These are phyloP conservation scores for Wiebesia pumilae DNA, from an alignment of 1,140 invertebrate genomes.

Conservation along the genomic window DNA sequence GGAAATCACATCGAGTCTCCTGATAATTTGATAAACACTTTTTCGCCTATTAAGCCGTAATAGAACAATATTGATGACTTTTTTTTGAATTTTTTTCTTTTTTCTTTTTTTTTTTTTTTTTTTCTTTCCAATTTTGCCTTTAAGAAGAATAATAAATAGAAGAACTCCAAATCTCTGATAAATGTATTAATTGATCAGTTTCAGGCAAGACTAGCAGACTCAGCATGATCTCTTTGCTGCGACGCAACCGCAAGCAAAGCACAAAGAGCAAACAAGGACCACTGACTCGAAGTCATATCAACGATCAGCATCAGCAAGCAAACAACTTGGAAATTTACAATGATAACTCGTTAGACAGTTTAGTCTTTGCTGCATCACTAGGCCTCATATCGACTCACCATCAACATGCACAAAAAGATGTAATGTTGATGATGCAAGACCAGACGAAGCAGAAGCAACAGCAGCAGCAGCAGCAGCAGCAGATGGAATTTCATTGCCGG, in stretches of 20 bases:
- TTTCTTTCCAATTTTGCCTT: not conserved
- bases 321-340: slow-evolving; percentile 38
- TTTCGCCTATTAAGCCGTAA: not conserved
- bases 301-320: slow-evolving; percentile 57
- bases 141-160: not conserved
- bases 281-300: slow-evolving; percentile 56
- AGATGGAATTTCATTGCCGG: slow-evolving; percentile 80
- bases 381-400: slow-evolving; percentile 69
- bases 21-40: slow-evolving; percentile 5
- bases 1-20: slow-evolving; percentile 1
- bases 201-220: slow-evolving; percentile 51
- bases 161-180: not conserved
- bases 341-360: slow-evolving; percentile 62
- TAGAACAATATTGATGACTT: too few relatives aligned
- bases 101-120: not conserved
- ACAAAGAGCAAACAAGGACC: slow-evolving; percentile 49
- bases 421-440: slow-evolving; percentile 59
- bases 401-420: slow-evolving; percentile 60
- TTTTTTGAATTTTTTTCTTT: too few relatives aligned
- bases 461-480: slow-evolving; percentile 59
- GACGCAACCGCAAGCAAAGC: slow-evolving; percentile 40
- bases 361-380: slow-evolving; percentile 72
- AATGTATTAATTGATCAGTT: slow-evolving; percentile 33
- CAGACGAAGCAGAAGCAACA: slow-evolving; percentile 69
- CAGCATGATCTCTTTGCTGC: slow-evolving; percentile 53